Conservation (phyloP, 2,888 invertebrate genomes). For the Amitus sp. region DNA sequence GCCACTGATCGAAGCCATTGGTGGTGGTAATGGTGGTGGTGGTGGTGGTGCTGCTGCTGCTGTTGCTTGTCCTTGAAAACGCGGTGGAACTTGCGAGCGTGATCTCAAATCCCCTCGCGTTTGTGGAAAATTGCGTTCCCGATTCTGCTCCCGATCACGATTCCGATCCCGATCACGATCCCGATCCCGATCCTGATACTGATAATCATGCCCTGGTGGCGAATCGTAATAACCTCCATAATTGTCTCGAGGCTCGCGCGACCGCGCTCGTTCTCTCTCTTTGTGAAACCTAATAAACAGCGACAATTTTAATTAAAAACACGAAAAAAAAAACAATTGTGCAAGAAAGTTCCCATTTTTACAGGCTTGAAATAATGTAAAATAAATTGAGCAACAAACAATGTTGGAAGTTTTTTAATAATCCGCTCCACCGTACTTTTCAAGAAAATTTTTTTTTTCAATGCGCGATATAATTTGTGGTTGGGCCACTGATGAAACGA, state of each 20-base stretch:
- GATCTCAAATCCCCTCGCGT: conserved; percentile 55
- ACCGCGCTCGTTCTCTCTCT: conserved; percentile 60
- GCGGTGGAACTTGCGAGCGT: conserved; percentile 56
- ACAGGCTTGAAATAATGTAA: too few species aligned
- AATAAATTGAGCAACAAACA: too few species aligned
- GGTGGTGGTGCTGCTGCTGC: conserved; percentile 49
- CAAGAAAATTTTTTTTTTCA: too few species aligned
- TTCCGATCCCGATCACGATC: too few species aligned
- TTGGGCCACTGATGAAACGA: too few species aligned
- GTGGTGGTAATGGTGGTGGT: too few species aligned
- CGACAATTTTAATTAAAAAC: conserved; percentile 17
- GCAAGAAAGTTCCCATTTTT: too few species aligned
- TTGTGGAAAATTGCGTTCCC: conserved; percentile 55
- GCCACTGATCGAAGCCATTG: too few species aligned
- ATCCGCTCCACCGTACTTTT: too few species aligned
- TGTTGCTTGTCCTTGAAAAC: conserved; percentile 50
- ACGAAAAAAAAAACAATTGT: not conserved
- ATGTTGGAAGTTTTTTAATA: too few species aligned
- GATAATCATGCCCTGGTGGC: conserved; percentile 59
- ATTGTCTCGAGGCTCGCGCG: conserved; percentile 57
- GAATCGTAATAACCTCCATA: conserved; percentile 60
- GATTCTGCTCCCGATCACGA: conserved; percentile 58
- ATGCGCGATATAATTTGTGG: too few species aligned
- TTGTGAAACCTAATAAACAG: conserved; percentile 62
- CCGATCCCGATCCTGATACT: conserved; percentile 57